phyloP scores from a whole-genome alignment of 2,797 vertebrate species.

The Acanthornis magna region DNA sequence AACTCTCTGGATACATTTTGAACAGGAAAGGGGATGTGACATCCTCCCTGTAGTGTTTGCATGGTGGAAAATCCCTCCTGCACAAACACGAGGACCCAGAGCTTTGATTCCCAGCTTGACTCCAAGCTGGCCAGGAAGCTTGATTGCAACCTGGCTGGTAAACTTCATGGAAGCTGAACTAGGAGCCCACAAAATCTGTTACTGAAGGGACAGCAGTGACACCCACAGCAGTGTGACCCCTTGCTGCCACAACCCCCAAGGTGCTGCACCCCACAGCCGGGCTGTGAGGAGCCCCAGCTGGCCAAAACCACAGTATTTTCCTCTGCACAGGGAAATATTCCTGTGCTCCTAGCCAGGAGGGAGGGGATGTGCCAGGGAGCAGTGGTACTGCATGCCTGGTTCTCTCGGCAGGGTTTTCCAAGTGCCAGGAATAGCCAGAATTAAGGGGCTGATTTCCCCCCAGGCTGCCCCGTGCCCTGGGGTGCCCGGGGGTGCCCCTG shows the following conservation, averaged over 20 bases:
- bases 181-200: fast-evolving
- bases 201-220: neutral
- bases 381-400: fast-evolving
- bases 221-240: neutral
- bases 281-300: neutral
- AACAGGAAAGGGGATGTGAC: neutral
- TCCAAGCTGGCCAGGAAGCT: neutral
- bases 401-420: neutral
- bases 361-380: neutral
- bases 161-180: neutral
- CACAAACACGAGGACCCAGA: neutral
- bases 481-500: fast-evolving
- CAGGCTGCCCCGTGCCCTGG: fast-evolving
- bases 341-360: neutral
- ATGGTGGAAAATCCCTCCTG: neutral
- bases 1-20: fast-evolving
- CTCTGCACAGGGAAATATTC: neutral
- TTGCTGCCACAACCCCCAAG: neutral
- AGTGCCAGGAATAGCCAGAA: neutral
- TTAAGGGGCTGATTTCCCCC: fast-evolving
- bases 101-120: fast-evolving
- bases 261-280: fast-evolving
- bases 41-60: fast-evolving
- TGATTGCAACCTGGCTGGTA: neutral
- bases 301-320: fast-evolving